Evolutionary conservation across 2,113 vertebrate genomes (phyloP).

Genomic region (Thalassoma bifasciatum): DNA sequence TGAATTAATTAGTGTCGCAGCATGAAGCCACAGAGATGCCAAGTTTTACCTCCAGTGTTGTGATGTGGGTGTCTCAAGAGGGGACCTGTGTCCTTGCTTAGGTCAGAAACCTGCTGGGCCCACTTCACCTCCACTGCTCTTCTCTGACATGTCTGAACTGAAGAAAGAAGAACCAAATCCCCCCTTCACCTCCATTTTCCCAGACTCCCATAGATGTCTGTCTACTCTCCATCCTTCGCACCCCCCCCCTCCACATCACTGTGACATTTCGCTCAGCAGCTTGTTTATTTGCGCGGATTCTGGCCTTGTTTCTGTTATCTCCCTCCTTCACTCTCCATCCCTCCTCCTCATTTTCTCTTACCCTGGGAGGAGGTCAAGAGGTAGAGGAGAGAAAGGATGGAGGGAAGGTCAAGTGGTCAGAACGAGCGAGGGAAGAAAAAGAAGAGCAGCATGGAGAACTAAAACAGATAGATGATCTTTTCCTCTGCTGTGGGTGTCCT

Average conservation of each 20-base stretch:
- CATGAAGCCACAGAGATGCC: neutral
- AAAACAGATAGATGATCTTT: constrained; percentile 44
- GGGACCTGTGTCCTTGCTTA: constrained; percentile 30
- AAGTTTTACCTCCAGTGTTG: constrained; percentile 1
- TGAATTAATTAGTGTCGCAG: neutral
- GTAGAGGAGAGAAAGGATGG: constrained; percentile 36
- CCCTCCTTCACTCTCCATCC: constrained; percentile 4
- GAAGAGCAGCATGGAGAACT: constrained; percentile 19
- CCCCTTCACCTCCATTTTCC: constrained; percentile 36
- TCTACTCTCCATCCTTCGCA: constrained; percentile 33
- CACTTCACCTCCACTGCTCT: constrained; percentile 33
- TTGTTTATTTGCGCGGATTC: constrained; percentile 38
- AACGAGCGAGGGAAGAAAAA: constrained; percentile 33
- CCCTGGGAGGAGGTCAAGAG: constrained; percentile 51
- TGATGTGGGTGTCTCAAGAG: neutral
- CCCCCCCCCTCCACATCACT: neutral
- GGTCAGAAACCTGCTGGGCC: constrained; percentile 45
- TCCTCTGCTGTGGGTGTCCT: constrained; percentile 43
- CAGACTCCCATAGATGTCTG: constrained; percentile 30
- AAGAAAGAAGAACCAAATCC: constrained; percentile 1
- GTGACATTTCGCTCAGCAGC: constrained; percentile 17
- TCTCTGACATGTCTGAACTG: constrained; percentile 37
- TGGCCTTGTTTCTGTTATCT: constrained; percentile 8
- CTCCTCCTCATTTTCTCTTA: constrained; percentile 33
- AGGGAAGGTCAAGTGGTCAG: constrained; percentile 55